Conservation (phyloP, 2,113 vertebrate genomes). For the Thinocorus orbignyianus region DNA sequence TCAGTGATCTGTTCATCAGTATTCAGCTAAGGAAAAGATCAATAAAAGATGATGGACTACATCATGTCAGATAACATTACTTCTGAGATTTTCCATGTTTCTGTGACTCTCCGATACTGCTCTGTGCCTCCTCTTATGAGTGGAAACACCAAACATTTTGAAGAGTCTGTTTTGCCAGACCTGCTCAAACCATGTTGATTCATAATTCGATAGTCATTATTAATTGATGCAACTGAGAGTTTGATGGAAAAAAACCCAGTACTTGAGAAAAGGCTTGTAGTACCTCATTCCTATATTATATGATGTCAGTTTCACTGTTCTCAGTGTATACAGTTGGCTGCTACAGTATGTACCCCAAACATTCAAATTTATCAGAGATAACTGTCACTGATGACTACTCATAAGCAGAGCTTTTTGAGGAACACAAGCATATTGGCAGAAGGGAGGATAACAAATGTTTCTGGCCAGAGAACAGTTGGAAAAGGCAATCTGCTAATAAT, state of each 20-base stretch:
- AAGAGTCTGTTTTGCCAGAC: neutral
- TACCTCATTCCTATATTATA: neutral
- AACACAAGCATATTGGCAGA: neutral
- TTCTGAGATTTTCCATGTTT: neutral
- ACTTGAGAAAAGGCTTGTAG: neutral
- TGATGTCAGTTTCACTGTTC: neutral
- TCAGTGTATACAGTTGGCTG: neutral
- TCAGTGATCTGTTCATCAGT: neutral
- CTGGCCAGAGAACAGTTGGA: neutral
- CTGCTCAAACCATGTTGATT: neutral
- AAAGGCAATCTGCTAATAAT: neutral
- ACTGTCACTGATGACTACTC: neutral
- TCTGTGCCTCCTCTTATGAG: neutral
- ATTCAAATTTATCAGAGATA: neutral
- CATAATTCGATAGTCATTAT: neutral
- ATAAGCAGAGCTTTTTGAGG: neutral
- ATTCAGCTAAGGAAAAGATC: neutral
- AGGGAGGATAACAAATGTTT: neutral
- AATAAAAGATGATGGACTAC: neutral
- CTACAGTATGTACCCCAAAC: neutral
- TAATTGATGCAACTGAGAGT: neutral
- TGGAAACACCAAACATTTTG: neutral
- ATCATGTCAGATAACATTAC: neutral
- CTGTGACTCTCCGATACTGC: neutral
- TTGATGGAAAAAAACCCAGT: neutral